Evolutionary conservation across 2,797 vertebrate species (phyloP).

Genomic region (Hemitrygon akajei): DNA sequence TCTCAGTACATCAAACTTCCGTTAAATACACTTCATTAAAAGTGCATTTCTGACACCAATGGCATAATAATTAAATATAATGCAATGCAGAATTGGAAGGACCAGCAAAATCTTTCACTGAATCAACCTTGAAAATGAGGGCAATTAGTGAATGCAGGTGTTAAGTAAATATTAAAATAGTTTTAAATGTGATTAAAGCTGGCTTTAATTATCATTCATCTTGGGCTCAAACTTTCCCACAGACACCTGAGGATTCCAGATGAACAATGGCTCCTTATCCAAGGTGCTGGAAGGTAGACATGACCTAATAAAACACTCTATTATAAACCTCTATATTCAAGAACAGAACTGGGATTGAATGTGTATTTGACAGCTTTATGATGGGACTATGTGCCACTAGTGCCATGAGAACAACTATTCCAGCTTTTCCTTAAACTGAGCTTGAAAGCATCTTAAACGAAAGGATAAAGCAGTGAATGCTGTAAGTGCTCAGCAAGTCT

Average conservation of each 20-base stretch:
- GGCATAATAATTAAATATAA: background rate
- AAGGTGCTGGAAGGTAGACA: background rate
- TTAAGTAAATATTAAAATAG: too few relatives aligned
- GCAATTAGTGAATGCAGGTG: background rate
- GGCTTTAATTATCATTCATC: background rate
- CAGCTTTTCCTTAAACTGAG: background rate
- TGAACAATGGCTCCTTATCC: background rate
- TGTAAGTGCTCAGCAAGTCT: too few relatives aligned
- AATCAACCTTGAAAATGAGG: background rate
- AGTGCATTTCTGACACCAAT: background rate
- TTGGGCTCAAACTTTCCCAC: background rate
- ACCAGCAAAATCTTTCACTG: background rate
- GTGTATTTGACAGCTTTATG: background rate
- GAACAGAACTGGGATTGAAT: background rate
- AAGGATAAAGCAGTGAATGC: too few relatives aligned
- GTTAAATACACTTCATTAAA: background rate
- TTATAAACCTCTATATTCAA: background rate
- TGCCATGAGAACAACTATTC: background rate
- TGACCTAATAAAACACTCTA: background rate
- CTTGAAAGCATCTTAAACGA: background rate
- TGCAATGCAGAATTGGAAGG: background rate
- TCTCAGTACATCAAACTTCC: background rate
- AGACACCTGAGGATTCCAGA: background rate
- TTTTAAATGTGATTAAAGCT: too few relatives aligned
- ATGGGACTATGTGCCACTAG: background rate